Evolutionary conservation across 2,797 vertebrate species (phyloP), one percentile per base, ranked within the genome.

Genomic region (Gambusia yucatana): DNA sequence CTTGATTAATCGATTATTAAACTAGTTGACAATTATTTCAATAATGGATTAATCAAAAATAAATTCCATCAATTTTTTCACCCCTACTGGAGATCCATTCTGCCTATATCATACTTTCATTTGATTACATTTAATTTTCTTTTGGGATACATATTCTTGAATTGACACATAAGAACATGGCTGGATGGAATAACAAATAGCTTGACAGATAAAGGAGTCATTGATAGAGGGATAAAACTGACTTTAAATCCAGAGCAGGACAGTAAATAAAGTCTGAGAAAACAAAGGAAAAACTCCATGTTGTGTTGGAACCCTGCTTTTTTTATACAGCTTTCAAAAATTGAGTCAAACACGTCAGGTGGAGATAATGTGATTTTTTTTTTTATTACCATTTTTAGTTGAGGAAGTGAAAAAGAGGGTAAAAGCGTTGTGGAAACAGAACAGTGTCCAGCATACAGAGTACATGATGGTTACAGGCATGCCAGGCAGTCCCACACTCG

Each of bases 371-470:
- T 83, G 77, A 16, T 73, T 89, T 69, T 82, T 86, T 90, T 90
- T 55, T 85, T 61, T 67, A 30, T 59, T 59, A 59, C 28, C 25
- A 20, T 84, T 93, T 93, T 93, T 86, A 93, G 93, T 94, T 91
- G 48, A 90, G 90, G 91, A 90, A 90, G 91, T 93, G 91, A 92
- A 93, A 78, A 89, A 89, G 16, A 76, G 77, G 84, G 72, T 86
- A 84, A 88, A 91, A 88, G 87, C 78, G 52, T 86, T 78, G 87
- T 91, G 91, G 90, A 90, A 86, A 93, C 81, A 90, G 82, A 81
- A 83, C 77, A 79, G 90, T 85, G 88, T 89, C 88, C 84, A 90
- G 86, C 88, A 86, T 84, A 89, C 82, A 91, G 89, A 89, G 84
- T 80, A 91, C 80, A 91, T 75, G 91, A 93, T 87, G 90, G 81